Evolutionary conservation across 2,113 vertebrate genomes (phyloP).

Genomic region (Seriola aureovittata): DNA sequence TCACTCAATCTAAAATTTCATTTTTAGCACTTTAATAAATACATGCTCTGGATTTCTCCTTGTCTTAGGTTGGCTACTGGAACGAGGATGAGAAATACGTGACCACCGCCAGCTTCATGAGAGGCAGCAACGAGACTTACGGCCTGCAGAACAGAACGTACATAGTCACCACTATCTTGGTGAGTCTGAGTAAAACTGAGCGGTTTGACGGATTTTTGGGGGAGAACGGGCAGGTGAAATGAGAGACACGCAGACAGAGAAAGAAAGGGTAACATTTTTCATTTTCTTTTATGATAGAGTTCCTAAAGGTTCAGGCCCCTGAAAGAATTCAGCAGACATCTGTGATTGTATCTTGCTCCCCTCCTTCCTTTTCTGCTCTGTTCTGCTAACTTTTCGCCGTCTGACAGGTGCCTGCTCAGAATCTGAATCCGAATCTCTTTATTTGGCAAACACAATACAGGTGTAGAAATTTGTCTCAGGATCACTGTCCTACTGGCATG

Average conservation of each 20-base stretch:
- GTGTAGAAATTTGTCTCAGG: neutral
- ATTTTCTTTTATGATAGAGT: constrained; percentile 62
- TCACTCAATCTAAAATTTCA: neutral
- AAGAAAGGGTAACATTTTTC: constrained; percentile 41
- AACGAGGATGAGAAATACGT: constrained; percentile 98
- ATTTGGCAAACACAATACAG: constrained; percentile 13
- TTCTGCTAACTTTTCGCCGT: constrained; percentile 30
- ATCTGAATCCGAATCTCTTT: constrained; percentile 35
- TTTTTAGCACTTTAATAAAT: neutral
- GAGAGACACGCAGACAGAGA: constrained; percentile 11
- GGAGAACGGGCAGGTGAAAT: neutral
- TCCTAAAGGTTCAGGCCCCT: constrained; percentile 46
- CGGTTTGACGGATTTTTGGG: neutral
- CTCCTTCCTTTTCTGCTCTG: constrained; percentile 3
- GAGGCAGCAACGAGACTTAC: constrained; percentile 90
- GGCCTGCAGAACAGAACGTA: constrained; percentile 96
- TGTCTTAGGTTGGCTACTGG: constrained; percentile 94
- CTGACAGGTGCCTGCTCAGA: constrained; percentile 36
- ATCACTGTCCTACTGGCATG: neutral
- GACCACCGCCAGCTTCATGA: constrained; percentile 88
- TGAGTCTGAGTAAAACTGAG: constrained; percentile 79
- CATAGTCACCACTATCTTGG: constrained; percentile 97
- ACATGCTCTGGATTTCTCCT: neutral
- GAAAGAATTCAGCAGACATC: constrained; percentile 46
- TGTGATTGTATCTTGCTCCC: constrained; percentile 52